These are phyloP conservation scores for Cylindroiulus punctatus DNA, from an alignment of 2,888 invertebrate genomes.

Conservation along the genomic window DNA sequence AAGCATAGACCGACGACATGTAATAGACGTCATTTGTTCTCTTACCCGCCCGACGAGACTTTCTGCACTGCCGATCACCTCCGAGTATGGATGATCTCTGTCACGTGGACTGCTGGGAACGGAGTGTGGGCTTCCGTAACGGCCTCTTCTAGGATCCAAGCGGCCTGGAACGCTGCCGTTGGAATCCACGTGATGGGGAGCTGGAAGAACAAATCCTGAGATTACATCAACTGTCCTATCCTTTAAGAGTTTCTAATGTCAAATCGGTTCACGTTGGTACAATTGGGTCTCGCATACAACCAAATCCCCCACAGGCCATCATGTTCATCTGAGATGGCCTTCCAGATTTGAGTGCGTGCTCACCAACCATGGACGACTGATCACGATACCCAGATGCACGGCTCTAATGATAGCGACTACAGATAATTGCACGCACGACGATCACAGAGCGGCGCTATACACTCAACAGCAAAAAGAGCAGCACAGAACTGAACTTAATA, in stretches of 20 bases:
- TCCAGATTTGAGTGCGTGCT: background rate
- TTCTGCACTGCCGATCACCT: conserved; percentile 90
- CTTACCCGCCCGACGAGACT: conserved; percentile 91
- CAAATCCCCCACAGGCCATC: background rate
- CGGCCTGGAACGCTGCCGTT: conserved; percentile 58
- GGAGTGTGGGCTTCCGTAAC: conserved; percentile 69
- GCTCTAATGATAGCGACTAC: conserved; percentile 13
- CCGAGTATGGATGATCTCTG: conserved; percentile 58
- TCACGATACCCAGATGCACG: conserved; percentile 23
- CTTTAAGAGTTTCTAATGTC: background rate
- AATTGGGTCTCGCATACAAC: background rate
- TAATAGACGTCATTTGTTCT: conserved; percentile 56
- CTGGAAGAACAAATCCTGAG: conserved; percentile 48
- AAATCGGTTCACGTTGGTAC: background rate
- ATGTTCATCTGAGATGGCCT: background rate
- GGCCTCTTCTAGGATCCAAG: conserved; percentile 53
- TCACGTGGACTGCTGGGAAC: conserved; percentile 75
- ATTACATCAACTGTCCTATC: background rate
- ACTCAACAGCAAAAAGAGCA: conserved; percentile 30
- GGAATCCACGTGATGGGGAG: conserved; percentile 58
- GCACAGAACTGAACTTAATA: conserved; percentile 22
- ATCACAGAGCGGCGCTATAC: conserved; percentile 37
- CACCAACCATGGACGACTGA: background rate
- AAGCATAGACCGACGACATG: too few species aligned
- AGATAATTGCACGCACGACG: background rate